Percentiles rank a stretch among this genome's conserved stretches.
phyloP scores from a whole-genome alignment of 1,140 invertebrate species.

The Aphelenchoides besseyi region DNA sequence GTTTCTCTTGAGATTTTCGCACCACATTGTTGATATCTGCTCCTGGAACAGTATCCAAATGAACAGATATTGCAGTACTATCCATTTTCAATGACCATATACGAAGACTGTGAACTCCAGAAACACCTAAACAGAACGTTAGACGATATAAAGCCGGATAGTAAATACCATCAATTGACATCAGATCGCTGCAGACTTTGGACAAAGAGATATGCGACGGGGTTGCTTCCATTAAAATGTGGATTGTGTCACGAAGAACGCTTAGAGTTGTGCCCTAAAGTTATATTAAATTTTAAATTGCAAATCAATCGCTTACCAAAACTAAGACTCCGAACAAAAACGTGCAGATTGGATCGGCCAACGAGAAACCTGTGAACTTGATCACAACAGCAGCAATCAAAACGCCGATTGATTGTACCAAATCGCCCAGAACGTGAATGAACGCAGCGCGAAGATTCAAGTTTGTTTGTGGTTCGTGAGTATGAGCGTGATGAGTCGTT shows the following conservation, averaged over 20 bases:
- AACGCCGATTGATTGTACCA: constrained; percentile 92
- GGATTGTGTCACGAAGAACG: constrained; percentile 39
- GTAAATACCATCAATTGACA: constrained; percentile 61
- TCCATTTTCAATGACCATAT: constrained; percentile 94
- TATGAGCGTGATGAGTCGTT: constrained; percentile 8
- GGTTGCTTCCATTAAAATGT: constrained; percentile 47
- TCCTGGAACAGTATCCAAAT: constrained; percentile 39
- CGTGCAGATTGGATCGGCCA: constrained; percentile 97
- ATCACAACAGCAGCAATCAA: constrained; percentile 84
- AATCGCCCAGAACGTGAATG: constrained; percentile 94
- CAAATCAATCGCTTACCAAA: no score
- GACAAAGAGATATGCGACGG: constrained; percentile 33
- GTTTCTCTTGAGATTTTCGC: constrained; percentile 32
- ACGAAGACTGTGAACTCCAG: constrained; percentile 85
- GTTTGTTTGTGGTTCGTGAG: constrained; percentile 67
- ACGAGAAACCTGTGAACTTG: constrained; percentile 55
- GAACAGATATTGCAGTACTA: constrained; percentile 68
- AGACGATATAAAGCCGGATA: constrained; percentile 76
- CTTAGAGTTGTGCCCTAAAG: constrained; percentile 30
- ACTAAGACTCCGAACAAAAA: constrained; percentile 93
- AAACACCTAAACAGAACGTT: constrained; percentile 80
- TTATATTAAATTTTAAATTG: neutral
- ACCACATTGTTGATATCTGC: constrained; percentile 31
- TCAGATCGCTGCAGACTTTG: constrained; percentile 33
- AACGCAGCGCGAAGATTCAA: constrained; percentile 96